phyloP scores from a whole-genome alignment of 2,888 invertebrate genomes.

The Ischnus inquisitorius region DNA sequence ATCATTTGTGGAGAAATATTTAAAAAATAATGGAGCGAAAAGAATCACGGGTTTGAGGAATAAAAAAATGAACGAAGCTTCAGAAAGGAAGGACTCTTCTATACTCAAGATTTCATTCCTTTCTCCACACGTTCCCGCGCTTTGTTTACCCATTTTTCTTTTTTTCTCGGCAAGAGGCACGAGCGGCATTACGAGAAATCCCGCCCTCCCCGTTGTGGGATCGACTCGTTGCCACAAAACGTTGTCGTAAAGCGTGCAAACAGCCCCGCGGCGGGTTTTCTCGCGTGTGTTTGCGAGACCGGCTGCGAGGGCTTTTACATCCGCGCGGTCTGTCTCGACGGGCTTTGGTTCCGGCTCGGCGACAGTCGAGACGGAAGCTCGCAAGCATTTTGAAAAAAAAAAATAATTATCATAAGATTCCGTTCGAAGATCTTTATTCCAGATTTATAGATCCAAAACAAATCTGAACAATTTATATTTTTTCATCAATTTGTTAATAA shows the following conservation, averaged over 20 bases:
- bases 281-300: constrained; percentile 69
- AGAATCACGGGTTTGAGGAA: not conserved
- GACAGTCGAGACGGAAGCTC: constrained; percentile 36
- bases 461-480: too few relatives aligned
- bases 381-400: constrained; percentile 49
- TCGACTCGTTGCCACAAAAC: constrained; percentile 5
- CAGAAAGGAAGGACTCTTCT: not conserved
- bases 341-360: constrained; percentile 21
- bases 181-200: constrained; percentile 32
- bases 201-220: not conserved
- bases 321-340: constrained; percentile 39
- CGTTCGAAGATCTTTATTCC: not conserved
- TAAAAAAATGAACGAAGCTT: not conserved
- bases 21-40: not conserved
- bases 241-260: constrained; percentile 75
- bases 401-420: constrained; percentile 1
- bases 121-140: not conserved
- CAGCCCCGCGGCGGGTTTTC: constrained; percentile 65
- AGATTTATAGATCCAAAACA: too few relatives aligned
- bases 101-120: not conserved
- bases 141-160: too few relatives aligned
- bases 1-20: too few relatives aligned
- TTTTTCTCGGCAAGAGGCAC: constrained; percentile 41
- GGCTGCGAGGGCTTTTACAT: constrained; percentile 61
- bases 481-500: too few relatives aligned